These are phyloP conservation scores for Epinotia demarniana DNA, from an alignment of 2,888 invertebrate genomes.

Conservation along the genomic window DNA sequence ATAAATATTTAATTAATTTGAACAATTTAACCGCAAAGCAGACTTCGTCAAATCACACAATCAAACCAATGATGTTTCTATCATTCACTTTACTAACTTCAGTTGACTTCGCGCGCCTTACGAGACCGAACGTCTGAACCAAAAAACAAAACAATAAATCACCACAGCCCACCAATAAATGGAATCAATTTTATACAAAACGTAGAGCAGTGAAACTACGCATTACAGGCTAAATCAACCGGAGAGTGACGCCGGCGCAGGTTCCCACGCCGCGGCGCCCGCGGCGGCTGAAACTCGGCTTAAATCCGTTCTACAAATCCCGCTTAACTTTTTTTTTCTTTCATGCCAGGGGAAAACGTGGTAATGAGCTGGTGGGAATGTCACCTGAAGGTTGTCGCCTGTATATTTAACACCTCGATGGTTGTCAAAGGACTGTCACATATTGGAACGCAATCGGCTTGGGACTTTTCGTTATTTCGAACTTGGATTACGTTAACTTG, in stretches of 20 bases:
- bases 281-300: conserved; percentile 48
- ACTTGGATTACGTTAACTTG: neutral
- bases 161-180: conserved; percentile 12
- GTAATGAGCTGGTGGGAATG: conserved; percentile 20
- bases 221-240: conserved; percentile 43
- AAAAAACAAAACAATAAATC: conserved; percentile 21
- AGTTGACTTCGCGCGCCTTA: neutral
- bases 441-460: neutral
- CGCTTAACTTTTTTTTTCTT: conserved; percentile 24
- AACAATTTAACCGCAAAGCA: neutral
- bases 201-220: conserved; percentile 30
- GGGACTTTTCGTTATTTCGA: neutral
- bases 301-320: conserved; percentile 39
- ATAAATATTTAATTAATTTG: no score
- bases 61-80: neutral
- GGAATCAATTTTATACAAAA: conserved; percentile 28
- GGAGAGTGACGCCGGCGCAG: conserved; percentile 35
- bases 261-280: conserved; percentile 54
- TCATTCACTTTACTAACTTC: neutral
- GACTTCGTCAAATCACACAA: neutral
- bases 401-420: neutral
- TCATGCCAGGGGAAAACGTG: conserved; percentile 7
- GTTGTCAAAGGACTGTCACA: neutral
- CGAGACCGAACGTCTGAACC: neutral
- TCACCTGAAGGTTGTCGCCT: conserved; percentile 8